Base-by-base conservation (phyloP, 2,797 vertebrate genomes). In the Meda fulgida region DNA sequence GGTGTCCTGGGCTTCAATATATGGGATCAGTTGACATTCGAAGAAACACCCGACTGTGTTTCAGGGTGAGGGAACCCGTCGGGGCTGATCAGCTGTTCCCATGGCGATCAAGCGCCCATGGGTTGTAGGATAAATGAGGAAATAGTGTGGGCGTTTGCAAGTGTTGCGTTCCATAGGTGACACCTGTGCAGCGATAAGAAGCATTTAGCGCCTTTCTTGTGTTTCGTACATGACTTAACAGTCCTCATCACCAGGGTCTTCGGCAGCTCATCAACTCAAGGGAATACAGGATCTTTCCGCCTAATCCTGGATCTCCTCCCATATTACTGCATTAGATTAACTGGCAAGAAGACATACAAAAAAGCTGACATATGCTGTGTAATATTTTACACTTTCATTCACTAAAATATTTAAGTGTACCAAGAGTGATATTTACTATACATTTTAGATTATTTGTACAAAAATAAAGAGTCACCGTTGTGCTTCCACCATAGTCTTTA, bases 81-180 rank as follows among this genome's bases (percentile, higher is more conserved):
- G 4, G 40, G 65, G 40, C 26, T 79, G 66, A 79, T 78, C 76
- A 72, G 29, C 76, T 48, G 83, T 84, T 84, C 76, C 76, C 76
- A 84, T 84, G 51, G 83, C 40, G 23, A 80, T 48, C 55, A 70
- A 70, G 48, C 0, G 51, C 75, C 38, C 21, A 72, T 14, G 53
- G 67, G 23, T 73, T 70, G 29, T 72, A 71, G 10, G 23, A 80
- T 65, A 72, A 80, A 78, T 58, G 75, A 78, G 75, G 36, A 69
- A 78, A 69, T 70, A 58, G 48, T 78, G 73, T 84, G 83, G 83
- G 83, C 2, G 83, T 29, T 55, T 73, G 76, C 29, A 72, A 65
- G 76, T 79, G 76, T 65, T 73, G 73, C 40, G 53, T 73, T 79
- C 53, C 38, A 67, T 80, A 31, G 83, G 83, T 58, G 83, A 84